A percentile compares a stretch with the other conserved stretches of the same genome.
These are phyloP conservation scores for Hyles euphorbiae DNA, from an alignment of 1,140 invertebrate genomes.

Conservation along the genomic window DNA sequence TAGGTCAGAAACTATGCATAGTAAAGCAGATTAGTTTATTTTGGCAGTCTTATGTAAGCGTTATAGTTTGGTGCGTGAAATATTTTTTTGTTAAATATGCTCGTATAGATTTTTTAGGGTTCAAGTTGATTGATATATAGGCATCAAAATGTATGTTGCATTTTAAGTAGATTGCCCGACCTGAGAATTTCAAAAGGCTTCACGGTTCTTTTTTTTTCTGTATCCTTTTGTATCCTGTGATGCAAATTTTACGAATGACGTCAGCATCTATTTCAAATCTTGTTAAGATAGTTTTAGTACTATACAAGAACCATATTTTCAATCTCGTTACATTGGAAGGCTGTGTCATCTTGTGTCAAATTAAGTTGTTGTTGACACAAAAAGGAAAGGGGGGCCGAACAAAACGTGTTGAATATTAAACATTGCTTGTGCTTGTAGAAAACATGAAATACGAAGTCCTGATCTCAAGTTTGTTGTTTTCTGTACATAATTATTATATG, in stretches of 20 bases:
- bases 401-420: constrained; percentile 19
- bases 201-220: no score
- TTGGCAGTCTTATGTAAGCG: background rate
- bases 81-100: no score
- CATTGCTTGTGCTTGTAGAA: constrained; percentile 10
- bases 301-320: background rate
- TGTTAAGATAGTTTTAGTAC: no score
- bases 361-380: constrained; percentile 20
- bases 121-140: no score
- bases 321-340: background rate
- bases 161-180: no score
- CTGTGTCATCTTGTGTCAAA: constrained; percentile 16
- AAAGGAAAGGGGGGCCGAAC: constrained; percentile 1
- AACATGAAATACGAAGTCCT: constrained; percentile 14
- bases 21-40: constrained; percentile 12
- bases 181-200: no score
- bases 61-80: no score
- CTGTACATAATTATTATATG: background rate
- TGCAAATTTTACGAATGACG: no score
- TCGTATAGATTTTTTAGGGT: no score
- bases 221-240: no score
- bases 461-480: constrained; percentile 8
- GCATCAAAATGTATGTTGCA: no score
- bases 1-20: constrained; percentile 15
- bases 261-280: no score